These are phyloP conservation scores for Neomorphus geoffroyi DNA, from an alignment of 2,797 vertebrate species.

Conservation along the genomic window DNA sequence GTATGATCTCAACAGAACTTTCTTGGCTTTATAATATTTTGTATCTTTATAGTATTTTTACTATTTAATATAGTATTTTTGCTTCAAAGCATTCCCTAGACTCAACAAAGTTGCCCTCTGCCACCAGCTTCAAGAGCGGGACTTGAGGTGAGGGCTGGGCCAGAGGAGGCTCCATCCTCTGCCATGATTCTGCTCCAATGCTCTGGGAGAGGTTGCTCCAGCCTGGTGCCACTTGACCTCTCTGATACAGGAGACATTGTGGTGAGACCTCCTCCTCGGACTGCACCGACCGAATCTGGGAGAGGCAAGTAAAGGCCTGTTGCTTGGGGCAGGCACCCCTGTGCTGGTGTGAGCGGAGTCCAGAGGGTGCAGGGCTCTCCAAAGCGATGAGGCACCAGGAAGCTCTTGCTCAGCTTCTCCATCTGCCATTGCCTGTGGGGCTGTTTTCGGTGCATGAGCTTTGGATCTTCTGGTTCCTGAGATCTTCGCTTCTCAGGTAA, in stretches of 20 bases:
- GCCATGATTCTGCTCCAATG: rapidly evolving
- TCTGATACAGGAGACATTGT: background rate
- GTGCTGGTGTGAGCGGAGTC: no score
- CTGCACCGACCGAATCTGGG: rapidly evolving
- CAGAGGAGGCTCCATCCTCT: no score
- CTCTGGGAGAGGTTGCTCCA: background rate
- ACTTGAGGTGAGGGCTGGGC: background rate
- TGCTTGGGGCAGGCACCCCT: no score
- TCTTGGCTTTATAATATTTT: background rate
- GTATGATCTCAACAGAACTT: background rate
- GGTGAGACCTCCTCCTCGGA: no score
- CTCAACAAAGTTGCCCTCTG: background rate
- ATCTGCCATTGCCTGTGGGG: background rate
- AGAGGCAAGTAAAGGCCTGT: background rate
- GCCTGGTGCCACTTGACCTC: background rate
- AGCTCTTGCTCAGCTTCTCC: background rate
- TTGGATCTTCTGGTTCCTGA: no score
- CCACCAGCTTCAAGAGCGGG: background rate
- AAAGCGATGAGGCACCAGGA: background rate
- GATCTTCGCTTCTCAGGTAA: no score
- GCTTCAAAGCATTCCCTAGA: background rate
- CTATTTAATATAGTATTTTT: no score
- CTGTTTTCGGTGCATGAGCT: background rate
- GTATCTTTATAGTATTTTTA: no score
- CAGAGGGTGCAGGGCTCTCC: background rate